A percentile compares a stretch with the other conserved stretches of the same genome.
Evolutionary conservation across 1,140 invertebrate genomes (phyloP).

Genomic region (Anastrepha ludens): DNA sequence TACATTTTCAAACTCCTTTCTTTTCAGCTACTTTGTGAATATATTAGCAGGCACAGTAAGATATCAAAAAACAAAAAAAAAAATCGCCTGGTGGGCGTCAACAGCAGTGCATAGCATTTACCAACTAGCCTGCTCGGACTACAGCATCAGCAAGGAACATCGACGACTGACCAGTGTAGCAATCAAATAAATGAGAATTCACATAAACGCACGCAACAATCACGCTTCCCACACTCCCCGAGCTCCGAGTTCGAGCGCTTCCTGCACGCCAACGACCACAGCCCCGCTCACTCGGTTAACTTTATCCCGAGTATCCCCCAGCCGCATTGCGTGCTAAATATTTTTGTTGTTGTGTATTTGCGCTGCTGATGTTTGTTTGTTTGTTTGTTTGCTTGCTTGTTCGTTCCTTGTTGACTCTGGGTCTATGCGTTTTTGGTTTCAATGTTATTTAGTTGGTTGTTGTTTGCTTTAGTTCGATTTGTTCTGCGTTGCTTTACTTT

Average conservation of each 20-base stretch:
- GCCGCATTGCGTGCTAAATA: slow-evolving; percentile 31
- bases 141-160: background rate
- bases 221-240: background rate
- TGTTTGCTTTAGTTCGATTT: slow-evolving; percentile 21
- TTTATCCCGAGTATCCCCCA: background rate
- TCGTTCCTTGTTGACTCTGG: background rate
- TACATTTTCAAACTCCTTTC: no score
- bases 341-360: background rate
- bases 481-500: background rate
- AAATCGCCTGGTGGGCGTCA: background rate
- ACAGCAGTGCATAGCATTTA: background rate
- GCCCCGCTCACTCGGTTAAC: background rate
- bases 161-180: background rate
- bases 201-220: slow-evolving; percentile 11
- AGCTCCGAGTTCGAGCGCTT: background rate
- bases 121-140: background rate
- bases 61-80: background rate
- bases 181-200: slow-evolving; percentile 30
- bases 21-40: no score
- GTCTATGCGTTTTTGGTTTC: slow-evolving; percentile 25
- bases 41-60: background rate
- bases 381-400: no score
- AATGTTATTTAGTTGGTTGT: slow-evolving; percentile 38
- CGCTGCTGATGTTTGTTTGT: background rate
- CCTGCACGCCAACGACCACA: background rate